Conservation (phyloP, 2,113 vertebrate genomes). For the Herpetotheres cachinnans region DNA sequence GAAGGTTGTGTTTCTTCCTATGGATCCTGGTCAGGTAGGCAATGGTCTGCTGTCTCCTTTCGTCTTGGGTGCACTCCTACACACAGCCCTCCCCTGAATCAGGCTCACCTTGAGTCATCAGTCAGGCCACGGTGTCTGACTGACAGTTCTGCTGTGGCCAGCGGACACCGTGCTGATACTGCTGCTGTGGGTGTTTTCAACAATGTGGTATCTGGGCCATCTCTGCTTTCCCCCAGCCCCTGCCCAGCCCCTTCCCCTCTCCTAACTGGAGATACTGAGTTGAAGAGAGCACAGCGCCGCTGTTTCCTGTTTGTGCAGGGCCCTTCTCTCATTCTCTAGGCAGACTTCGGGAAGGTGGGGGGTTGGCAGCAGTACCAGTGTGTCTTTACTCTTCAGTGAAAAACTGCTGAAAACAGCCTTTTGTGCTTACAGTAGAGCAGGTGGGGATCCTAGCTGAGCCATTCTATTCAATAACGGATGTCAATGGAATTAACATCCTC, state of each 20-base stretch:
- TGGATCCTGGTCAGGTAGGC: too few relatives aligned
- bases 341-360: neutral
- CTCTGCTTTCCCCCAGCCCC: neutral
- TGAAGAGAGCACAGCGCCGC: fast-evolving
- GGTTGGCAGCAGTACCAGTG: neutral
- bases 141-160: neutral
- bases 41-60: neutral
- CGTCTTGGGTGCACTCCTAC: neutral
- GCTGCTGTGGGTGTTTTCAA: neutral
- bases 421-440: neutral
- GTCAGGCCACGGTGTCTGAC: too few relatives aligned
- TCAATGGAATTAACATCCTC: neutral
- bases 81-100: too few relatives aligned
- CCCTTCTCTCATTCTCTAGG: neutral
- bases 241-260: neutral
- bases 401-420: neutral
- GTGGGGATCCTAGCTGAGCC: too few relatives aligned
- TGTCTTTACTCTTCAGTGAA: neutral
- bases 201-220: too few relatives aligned
- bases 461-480: neutral
- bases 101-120: too few relatives aligned
- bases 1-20: neutral
- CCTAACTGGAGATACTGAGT: neutral
- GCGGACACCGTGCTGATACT: neutral
- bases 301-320: neutral